Conservation (phyloP, 2,888 invertebrate species). For the Drosophila leonis region DNA sequence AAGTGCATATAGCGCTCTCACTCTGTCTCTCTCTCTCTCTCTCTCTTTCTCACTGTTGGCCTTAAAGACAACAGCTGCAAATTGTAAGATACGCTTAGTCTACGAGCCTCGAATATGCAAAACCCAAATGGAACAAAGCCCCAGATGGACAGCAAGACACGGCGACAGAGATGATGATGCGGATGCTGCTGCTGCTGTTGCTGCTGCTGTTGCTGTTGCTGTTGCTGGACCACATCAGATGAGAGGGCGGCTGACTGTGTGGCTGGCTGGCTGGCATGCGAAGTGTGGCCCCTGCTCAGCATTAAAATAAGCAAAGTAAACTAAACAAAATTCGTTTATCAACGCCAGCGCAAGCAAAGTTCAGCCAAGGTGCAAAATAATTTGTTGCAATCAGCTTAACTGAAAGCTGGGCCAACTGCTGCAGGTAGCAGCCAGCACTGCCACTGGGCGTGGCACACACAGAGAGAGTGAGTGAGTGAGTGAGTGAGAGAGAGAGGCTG, state of each 20-base stretch:
- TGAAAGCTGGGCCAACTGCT: conserved; percentile 52
- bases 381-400: conserved; percentile 81
- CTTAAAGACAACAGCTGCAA: conserved; percentile 70
- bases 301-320: conserved; percentile 79
- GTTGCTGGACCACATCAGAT: conserved; percentile 34
- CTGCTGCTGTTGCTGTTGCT: not conserved
- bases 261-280: conserved; percentile 20
- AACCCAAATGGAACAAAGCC: conserved; percentile 66
- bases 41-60: not conserved
- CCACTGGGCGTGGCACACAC: conserved; percentile 20
- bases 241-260: conserved; percentile 3
- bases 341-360: conserved; percentile 78
- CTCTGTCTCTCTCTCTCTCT: not conserved
- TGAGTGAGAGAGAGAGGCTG: conserved; percentile 1
- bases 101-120: conserved; percentile 58
- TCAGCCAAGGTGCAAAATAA: conserved; percentile 80
- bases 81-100: conserved; percentile 62
- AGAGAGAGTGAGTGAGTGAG: not conserved
- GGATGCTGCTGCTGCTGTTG: not conserved
- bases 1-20: not conserved
- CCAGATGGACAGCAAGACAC: conserved; percentile 10
- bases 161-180: conserved; percentile 10
- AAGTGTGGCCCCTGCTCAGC: conserved; percentile 35
- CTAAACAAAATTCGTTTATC: conserved; percentile 81
- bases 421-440: conserved; percentile 10